Evolutionary conservation across 2,797 vertebrate species (phyloP).

Genomic region (Coranthus polyacanthus): DNA sequence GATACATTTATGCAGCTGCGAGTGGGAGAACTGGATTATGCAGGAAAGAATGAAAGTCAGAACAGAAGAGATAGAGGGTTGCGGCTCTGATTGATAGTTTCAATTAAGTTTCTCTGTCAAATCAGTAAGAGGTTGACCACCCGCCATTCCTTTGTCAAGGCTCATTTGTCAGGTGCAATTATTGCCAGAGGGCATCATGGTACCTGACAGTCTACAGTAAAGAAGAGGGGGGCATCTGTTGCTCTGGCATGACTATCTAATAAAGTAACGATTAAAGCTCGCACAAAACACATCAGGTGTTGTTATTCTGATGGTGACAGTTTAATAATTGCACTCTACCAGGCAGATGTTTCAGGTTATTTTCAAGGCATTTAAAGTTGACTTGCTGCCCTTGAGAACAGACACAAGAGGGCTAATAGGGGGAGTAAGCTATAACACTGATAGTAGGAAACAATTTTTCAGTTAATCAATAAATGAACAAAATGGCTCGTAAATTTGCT

Average conservation of each 20-base stretch:
- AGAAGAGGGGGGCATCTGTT: conserved; percentile 50
- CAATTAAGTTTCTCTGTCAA: conserved; percentile 75
- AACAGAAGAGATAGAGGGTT: conserved; percentile 48
- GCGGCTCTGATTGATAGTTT: conserved; percentile 74
- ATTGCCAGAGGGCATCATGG: conserved; percentile 60
- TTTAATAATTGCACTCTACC: conserved; percentile 32
- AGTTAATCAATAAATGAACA: conserved; percentile 4
- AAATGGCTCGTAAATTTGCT: background rate
- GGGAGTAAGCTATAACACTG: background rate
- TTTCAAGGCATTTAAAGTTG: conserved; percentile 21
- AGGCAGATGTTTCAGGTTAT: conserved; percentile 5
- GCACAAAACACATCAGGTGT: conserved; percentile 25
- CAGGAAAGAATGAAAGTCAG: conserved; percentile 57
- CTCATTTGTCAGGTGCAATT: conserved; percentile 74
- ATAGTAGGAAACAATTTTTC: background rate
- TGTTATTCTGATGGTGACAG: conserved; percentile 33
- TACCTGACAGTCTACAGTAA: conserved; percentile 53
- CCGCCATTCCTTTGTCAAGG: conserved; percentile 66
- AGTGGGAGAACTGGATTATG: conserved; percentile 56
- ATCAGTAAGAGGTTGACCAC: conserved; percentile 67
- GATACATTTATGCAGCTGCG: conserved; percentile 50
- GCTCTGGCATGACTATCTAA: conserved; percentile 27
- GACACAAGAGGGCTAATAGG: background rate
- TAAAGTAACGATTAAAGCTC: conserved; percentile 38
- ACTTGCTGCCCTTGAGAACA: background rate